Evolutionary conservation across 2,797 vertebrate genomes (phyloP), one percentile per base, ranked within the genome.

Genomic region (Atherinosoma microstoma): DNA sequence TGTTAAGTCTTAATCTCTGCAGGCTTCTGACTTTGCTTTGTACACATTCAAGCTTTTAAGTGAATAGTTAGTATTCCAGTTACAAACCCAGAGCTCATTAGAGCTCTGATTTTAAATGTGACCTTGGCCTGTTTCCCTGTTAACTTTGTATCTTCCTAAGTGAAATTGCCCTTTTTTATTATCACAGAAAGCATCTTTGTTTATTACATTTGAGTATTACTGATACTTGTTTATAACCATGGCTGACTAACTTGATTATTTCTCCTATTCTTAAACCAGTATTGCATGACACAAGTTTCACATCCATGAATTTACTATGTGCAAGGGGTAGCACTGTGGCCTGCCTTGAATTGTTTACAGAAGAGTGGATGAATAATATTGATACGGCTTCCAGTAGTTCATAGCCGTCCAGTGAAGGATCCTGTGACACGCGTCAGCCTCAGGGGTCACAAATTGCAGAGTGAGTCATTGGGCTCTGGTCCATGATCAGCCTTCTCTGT

Each of bases 391-490:
- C 56, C 20, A 58, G 22, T 29, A 57, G 35, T 4, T 32, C 49
- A 9, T n/a, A 58, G 29, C 53, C 20, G 78, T 66, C 61, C 74
- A 58, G 57, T 40, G 24, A 64, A 63, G 45, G 58, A 63, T 67
- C 32, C 32, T 79, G 69, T 66, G 76, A 76, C 76, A 84, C 16
- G 29, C 29, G 20, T 83, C 73, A 79, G 64, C 63, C 72, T 64
- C 64, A 58, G 49, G 20, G 75, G 75, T 81, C 82, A 79, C 73
- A 76, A 68, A 87, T 78, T 78, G 61, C 64, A 59, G 45, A 60
- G n/a, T 83, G 82, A 87, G 73, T 89, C 86, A 84, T 6, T 11
- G 54, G 79, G 73, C 69, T 76, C 51, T 49, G 75, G 65, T 80
- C 72, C 80, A 74, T 56, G 58, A 73, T 76, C 75, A 73, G 57